Percentiles rank a stretch among this genome's conserved stretches.
Evolutionary conservation across 1,140 invertebrate genomes (phyloP).

Genomic region (Leptestheria dahalacensis): DNA sequence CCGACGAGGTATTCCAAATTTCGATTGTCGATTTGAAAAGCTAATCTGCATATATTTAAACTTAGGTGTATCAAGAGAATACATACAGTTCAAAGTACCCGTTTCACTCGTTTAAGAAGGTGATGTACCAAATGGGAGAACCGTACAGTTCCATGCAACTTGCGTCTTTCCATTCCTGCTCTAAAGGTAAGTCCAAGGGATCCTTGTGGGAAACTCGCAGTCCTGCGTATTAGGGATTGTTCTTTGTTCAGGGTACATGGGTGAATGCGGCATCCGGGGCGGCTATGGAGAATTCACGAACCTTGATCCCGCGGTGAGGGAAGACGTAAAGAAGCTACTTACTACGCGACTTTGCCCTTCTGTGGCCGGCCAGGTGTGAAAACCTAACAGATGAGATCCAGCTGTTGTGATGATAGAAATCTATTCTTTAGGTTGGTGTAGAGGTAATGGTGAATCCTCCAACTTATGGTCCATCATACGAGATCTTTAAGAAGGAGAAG

Average conservation of each 20-base stretch:
- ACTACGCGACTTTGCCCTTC: slow-evolving; percentile 74
- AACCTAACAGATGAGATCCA: neutral
- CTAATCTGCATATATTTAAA: slow-evolving; percentile 7
- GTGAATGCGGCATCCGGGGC: slow-evolving; percentile 85
- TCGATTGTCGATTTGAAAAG: neutral
- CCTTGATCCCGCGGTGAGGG: slow-evolving; percentile 65
- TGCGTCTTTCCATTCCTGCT: slow-evolving; percentile 89
- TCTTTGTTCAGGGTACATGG: slow-evolving; percentile 39
- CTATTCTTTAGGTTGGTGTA: slow-evolving; percentile 38
- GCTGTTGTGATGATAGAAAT: neutral
- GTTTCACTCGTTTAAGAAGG: slow-evolving; percentile 92
- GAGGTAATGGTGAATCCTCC: slow-evolving; percentile 68
- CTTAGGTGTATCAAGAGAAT: slow-evolving; percentile 78
- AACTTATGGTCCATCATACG: slow-evolving; percentile 62
- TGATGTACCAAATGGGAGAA: slow-evolving; percentile 69
- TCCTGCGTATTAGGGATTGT: neutral
- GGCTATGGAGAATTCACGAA: slow-evolving; percentile 87
- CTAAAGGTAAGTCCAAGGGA: slow-evolving; percentile 52
- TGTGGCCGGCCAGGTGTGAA: neutral
- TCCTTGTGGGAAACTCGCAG: neutral
- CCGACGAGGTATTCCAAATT: slow-evolving; percentile 63
- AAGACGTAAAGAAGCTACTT: slow-evolving; percentile 77
- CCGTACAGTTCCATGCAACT: slow-evolving; percentile 72
- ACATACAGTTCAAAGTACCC: slow-evolving; percentile 71
- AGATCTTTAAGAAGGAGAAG: slow-evolving; percentile 60